A percentile compares a stretch with the other conserved stretches of the same genome.
Evolutionary conservation across 1,140 invertebrate species (phyloP).

Genomic region (Bombus consobrinus): DNA sequence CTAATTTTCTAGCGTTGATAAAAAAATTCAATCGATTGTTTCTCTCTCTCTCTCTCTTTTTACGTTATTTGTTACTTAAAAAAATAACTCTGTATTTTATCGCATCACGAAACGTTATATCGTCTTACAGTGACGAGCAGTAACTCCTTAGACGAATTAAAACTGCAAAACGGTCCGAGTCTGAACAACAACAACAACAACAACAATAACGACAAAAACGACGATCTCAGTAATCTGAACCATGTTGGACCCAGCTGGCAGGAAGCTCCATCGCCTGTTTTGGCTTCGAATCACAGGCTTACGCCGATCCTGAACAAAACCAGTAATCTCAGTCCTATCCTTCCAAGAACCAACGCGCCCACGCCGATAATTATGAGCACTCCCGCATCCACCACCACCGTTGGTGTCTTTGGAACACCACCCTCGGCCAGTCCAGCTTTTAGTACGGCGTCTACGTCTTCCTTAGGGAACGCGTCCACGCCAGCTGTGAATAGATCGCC

Average conservation of each 20-base stretch:
- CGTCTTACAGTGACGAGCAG: conserved; percentile 75
- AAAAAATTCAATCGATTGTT: too few relatives aligned
- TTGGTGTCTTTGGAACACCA: conserved; percentile 75
- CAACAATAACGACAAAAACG: conserved; percentile 67
- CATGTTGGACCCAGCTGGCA: conserved; percentile 71
- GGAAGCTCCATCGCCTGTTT: conserved; percentile 70
- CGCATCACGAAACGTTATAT: not conserved
- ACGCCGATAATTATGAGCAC: conserved; percentile 69
- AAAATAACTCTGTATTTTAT: not conserved
- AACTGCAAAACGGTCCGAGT: conserved; percentile 75
- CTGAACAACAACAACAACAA: conserved; percentile 71
- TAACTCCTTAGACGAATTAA: conserved; percentile 78
- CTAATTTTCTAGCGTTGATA: too few relatives aligned
- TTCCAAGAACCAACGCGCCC: conserved; percentile 66
- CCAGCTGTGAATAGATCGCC: conserved; percentile 79
- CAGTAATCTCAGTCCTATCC: conserved; percentile 77
- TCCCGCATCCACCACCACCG: conserved; percentile 64
- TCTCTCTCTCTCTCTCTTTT: not conserved
- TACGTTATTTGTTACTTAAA: not conserved
- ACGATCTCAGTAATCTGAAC: conserved; percentile 54
- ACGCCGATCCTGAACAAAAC: conserved; percentile 80
- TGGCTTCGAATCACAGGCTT: conserved; percentile 73
- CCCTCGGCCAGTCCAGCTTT: conserved; percentile 78
- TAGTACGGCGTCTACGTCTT: conserved; percentile 80
- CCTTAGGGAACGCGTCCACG: conserved; percentile 75